Evolutionary conservation across 1,140 invertebrate species (phyloP).

Genomic region (Zaprionus nigranus): DNA sequence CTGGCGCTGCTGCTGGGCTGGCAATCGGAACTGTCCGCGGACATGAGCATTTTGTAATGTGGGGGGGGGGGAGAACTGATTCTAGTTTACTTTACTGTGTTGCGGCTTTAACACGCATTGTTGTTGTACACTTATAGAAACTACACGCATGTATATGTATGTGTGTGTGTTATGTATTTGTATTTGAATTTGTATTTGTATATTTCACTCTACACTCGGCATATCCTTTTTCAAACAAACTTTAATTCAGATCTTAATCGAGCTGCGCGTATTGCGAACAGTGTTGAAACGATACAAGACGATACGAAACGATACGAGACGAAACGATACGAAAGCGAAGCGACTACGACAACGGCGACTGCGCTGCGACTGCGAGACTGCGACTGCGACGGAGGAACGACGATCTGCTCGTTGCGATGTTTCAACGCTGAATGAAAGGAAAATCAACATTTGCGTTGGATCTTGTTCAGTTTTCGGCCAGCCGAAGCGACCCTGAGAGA

Average conservation of each 20-base stretch:
- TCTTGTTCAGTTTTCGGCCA: conserved; percentile 82
- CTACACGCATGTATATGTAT: not conserved
- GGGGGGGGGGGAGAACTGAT: conserved; percentile 19
- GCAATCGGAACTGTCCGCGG: conserved; percentile 83
- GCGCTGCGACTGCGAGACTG: conserved; percentile 16
- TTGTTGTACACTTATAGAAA: conserved; percentile 23
- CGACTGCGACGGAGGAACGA: conserved; percentile 50
- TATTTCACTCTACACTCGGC: conserved; percentile 18
- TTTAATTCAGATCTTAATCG: conserved; percentile 8
- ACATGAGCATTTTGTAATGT: conserved; percentile 80
- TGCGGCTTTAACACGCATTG: conserved; percentile 39
- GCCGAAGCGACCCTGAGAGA: conserved; percentile 59
- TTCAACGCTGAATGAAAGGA: conserved; percentile 82
- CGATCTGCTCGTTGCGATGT: conserved; percentile 77
- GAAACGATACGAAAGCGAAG: conserved; percentile 38
- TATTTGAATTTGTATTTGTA: conserved; percentile 20
- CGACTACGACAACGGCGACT: conserved; percentile 30
- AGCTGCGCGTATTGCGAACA: conserved; percentile 29
- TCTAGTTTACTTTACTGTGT: not conserved
- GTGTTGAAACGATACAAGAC: conserved; percentile 28
- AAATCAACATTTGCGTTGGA: conserved; percentile 81
- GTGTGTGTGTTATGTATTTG: not conserved
- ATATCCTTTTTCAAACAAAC: conserved; percentile 20
- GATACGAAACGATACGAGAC: conserved; percentile 15
- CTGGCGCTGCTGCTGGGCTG: conserved; percentile 61